Conservation (phyloP, 2,888 invertebrate genomes). For the Latrodectus hesperus region DNA sequence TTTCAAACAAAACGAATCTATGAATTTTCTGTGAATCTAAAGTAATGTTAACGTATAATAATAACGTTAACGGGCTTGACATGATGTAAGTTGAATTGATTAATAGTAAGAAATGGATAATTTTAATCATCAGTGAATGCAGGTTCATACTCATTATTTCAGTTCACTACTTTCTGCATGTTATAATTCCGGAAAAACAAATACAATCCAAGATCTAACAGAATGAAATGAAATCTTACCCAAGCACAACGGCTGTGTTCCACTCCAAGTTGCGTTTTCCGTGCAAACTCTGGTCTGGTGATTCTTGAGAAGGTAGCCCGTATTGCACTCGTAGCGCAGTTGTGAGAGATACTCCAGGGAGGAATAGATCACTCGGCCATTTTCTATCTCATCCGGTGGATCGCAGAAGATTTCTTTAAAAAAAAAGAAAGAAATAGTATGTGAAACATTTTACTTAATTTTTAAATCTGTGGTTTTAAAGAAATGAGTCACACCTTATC, state of each 20-base stretch:
- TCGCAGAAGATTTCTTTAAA: slow-evolving; percentile 35
- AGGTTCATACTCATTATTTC: too few relatives aligned
- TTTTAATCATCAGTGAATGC: too few relatives aligned
- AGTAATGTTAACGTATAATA: too few relatives aligned
- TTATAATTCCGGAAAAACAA: background rate
- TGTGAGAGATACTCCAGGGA: slow-evolving; percentile 38
- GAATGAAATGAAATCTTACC: slow-evolving; percentile 7
- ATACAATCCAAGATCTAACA: background rate
- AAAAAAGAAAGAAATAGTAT: background rate
- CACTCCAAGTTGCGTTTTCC: slow-evolving; percentile 47
- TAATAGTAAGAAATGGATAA: too few relatives aligned
- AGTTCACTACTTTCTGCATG: too few relatives aligned
- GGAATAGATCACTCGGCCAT: slow-evolving; percentile 29
- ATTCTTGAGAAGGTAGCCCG: slow-evolving; percentile 27
- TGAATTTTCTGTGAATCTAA: too few relatives aligned
- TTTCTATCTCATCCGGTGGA: slow-evolving; percentile 15
- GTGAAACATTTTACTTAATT: too few relatives aligned
- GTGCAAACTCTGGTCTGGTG: slow-evolving; percentile 19
- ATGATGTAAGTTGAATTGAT: too few relatives aligned
- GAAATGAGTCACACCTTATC: too few relatives aligned
- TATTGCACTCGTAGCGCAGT: slow-evolving; percentile 31
- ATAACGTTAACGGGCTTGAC: too few relatives aligned
- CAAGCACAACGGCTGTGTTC: slow-evolving; percentile 18
- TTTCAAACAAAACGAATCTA: too few relatives aligned
- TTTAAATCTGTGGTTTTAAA: too few relatives aligned